Evolutionary conservation across 2,113 vertebrate species (phyloP).

Genomic region (Dermatemys mawii): DNA sequence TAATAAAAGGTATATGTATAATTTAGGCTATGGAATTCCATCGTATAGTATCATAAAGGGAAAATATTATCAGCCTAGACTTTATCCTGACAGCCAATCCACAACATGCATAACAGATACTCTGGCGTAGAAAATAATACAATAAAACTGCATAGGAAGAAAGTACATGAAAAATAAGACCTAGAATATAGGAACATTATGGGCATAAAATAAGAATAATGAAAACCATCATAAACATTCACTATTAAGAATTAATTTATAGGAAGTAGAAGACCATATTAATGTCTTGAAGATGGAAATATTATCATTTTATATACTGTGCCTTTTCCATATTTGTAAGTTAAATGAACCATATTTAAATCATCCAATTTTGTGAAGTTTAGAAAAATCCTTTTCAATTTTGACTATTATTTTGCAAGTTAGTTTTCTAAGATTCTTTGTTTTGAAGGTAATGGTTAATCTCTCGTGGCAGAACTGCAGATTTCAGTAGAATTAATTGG

Average conservation of each 20-base stretch:
- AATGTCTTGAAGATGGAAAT: not conserved
- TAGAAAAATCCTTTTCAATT: conserved; percentile 14
- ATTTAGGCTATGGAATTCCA: not conserved
- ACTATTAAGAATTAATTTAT: not conserved
- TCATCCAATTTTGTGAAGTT: not conserved
- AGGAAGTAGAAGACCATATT: not conserved
- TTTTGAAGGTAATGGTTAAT: conserved; percentile 21
- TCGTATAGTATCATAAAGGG: not conserved
- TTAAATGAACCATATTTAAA: conserved; percentile 16
- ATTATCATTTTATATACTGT: not conserved
- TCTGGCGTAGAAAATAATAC: not conserved
- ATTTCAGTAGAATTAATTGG: conserved; percentile 4
- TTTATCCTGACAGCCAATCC: not conserved
- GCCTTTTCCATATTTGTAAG: conserved; percentile 18
- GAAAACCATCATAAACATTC: conserved; percentile 8
- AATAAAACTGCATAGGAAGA: not conserved
- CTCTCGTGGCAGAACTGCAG: not conserved
- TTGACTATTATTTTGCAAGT: not conserved
- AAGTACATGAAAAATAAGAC: not conserved
- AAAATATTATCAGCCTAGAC: not conserved
- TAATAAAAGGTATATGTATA: not conserved
- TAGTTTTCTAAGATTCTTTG: conserved; percentile 26
- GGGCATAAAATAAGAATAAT: not conserved
- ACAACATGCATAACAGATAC: not conserved
- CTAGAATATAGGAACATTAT: not conserved